phyloP scores from a whole-genome alignment of 2,797 vertebrate species.

The Sebastes melanostomus region DNA sequence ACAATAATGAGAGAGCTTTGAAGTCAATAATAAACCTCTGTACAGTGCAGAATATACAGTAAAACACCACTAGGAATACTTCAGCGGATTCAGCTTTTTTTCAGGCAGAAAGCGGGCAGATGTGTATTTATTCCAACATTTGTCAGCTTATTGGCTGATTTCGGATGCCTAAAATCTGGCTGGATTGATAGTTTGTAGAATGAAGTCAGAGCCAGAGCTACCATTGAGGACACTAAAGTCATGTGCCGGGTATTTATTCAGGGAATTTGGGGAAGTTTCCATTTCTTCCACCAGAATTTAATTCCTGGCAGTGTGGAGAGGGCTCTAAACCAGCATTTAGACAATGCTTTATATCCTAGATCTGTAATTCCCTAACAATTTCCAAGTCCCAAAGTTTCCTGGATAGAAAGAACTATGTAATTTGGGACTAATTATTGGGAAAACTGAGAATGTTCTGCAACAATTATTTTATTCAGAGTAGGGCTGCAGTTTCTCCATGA shows the following conservation, averaged over 20 bases:
- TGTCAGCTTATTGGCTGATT: not conserved
- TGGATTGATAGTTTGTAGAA: not conserved
- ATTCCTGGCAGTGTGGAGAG: not conserved
- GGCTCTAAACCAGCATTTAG: not conserved
- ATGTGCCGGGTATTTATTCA: not conserved
- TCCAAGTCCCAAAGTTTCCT: not conserved
- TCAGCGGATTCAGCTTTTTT: slow-evolving; percentile 1
- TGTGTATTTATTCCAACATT: not conserved
- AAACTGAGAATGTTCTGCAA: not conserved
- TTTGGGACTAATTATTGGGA: not conserved
- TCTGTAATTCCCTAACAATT: not conserved
- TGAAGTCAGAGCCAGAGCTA: not conserved
- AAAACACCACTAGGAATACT: slow-evolving; percentile 8
- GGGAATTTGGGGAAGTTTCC: not conserved
- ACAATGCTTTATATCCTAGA: not conserved
- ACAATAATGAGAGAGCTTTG: slow-evolving; percentile 58
- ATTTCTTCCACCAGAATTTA: not conserved
- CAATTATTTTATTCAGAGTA: not conserved
- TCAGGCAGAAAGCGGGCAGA: not conserved
- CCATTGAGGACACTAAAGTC: not conserved
- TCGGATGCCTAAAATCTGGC: not conserved
- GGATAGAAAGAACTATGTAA: not conserved
- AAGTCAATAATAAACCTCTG: slow-evolving; percentile 52
- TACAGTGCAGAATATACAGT: not conserved
- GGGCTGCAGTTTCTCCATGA: not conserved